Conservation (phyloP, 2,888 invertebrate genomes). For the Cephus runcator region DNA sequence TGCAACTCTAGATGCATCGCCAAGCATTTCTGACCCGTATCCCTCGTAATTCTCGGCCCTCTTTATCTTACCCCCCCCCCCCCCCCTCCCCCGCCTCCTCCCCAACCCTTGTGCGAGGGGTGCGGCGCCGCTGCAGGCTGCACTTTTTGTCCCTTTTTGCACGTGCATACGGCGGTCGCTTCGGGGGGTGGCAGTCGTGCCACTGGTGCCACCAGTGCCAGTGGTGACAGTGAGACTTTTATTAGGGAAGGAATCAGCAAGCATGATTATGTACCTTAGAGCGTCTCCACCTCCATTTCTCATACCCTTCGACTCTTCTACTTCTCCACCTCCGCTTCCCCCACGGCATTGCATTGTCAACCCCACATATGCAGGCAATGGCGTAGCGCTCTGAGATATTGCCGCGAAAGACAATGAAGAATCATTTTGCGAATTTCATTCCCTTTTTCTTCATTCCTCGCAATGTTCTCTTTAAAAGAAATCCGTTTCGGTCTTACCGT, state of each 20-base stretch:
- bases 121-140: conserved; percentile 37
- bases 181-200: conserved; percentile 7
- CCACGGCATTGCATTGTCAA: conserved; percentile 46
- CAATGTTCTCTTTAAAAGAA: too few relatives aligned
- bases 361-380: conserved; percentile 41
- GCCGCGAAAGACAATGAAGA: conserved; percentile 1
- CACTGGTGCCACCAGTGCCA: conserved; percentile 20
- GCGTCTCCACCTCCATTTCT: conserved; percentile 47
- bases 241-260: conserved; percentile 66
- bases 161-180: conserved; percentile 18
- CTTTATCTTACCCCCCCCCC: conserved; percentile 44
- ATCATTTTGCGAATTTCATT: not conserved
- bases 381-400: conserved; percentile 40
- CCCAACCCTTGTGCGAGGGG: too few relatives aligned
- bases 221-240: conserved; percentile 61
- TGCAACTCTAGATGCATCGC: conserved; percentile 59
- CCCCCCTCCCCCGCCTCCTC: not conserved
- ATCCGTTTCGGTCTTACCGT: not conserved
- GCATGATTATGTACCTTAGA: conserved; percentile 65
- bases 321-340: conserved; percentile 28
- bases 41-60: conserved; percentile 47
- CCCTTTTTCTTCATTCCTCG: not conserved
- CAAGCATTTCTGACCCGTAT: conserved; percentile 62
- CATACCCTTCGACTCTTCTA: conserved; percentile 8
- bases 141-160: conserved; percentile 36